phyloP scores from a whole-genome alignment of 1,140 invertebrate genomes.

The Zelostemma sp. region DNA sequence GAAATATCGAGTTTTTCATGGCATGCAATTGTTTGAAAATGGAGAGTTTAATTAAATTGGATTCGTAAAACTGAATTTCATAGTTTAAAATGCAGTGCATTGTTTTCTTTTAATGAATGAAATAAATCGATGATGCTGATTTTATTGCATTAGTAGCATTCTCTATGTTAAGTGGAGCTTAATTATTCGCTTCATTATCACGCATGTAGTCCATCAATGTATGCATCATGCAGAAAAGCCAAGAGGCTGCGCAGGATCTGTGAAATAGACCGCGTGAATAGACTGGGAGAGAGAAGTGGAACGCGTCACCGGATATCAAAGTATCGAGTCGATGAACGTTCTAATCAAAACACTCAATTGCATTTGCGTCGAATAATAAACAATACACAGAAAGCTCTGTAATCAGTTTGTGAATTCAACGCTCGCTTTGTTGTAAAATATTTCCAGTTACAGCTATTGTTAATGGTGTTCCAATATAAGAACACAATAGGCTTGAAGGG shows the following conservation, averaged over 20 bases:
- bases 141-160: neutral
- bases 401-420: neutral
- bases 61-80: too few relatives aligned
- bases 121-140: neutral
- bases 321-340: slow-evolving; percentile 33
- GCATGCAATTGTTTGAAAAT: neutral
- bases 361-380: slow-evolving; percentile 31
- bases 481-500: too few relatives aligned
- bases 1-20: neutral
- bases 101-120: too few relatives aligned
- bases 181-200: slow-evolving; percentile 46
- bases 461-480: too few relatives aligned
- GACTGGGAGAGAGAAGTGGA: slow-evolving; percentile 18
- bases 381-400: slow-evolving; percentile 1
- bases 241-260: slow-evolving; percentile 8
- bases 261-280: slow-evolving; percentile 13
- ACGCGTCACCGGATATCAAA: slow-evolving; percentile 32
- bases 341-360: slow-evolving; percentile 33
- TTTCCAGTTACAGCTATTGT: too few relatives aligned
- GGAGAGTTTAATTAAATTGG: neutral
- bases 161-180: slow-evolving; percentile 45
- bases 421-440: neutral
- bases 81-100: too few relatives aligned
- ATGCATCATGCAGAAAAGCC: slow-evolving; percentile 12
- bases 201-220: slow-evolving; percentile 12